Conservation (phyloP, 2,113 vertebrate genomes). For the Chaetorhynchus papuensis region DNA sequence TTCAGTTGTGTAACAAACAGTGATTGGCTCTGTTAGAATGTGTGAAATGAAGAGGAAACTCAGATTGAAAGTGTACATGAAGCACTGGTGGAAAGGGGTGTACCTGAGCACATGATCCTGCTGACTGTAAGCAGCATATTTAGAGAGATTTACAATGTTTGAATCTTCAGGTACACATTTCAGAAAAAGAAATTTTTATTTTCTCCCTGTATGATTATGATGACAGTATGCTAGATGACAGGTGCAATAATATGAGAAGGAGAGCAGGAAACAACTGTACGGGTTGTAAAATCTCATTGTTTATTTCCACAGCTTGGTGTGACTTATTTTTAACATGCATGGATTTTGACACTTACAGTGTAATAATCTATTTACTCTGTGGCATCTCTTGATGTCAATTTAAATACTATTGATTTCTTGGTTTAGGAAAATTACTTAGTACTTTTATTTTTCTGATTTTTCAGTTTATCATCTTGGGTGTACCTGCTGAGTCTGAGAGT, state of each 20-base stretch:
- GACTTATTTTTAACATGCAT: not conserved
- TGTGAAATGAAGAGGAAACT: not conserved
- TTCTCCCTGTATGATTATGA: not conserved
- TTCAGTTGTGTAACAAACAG: not conserved
- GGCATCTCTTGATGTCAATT: not conserved
- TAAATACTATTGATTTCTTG: not conserved
- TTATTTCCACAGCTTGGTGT: not conserved
- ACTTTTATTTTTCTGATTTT: not conserved
- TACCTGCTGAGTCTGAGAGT: not conserved
- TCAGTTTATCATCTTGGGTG: not conserved
- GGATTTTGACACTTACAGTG: not conserved
- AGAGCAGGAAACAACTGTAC: not conserved
- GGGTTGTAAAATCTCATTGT: not conserved
- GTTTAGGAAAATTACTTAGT: not conserved
- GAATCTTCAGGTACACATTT: not conserved
- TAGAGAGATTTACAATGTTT: not conserved
- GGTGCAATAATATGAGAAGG: not conserved
- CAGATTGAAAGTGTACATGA: not conserved
- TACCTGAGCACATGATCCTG: not conserved
- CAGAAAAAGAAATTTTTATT: not conserved
- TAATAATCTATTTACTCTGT: not conserved
- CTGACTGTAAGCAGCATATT: not conserved
- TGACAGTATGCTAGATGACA: not conserved
- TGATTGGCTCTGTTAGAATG: not conserved
- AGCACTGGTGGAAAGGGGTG: not conserved